A percentile compares a stretch with the other conserved stretches of the same genome.
Conservation (phyloP, 2,113 vertebrate species). For the Lates calcarifer region DNA sequence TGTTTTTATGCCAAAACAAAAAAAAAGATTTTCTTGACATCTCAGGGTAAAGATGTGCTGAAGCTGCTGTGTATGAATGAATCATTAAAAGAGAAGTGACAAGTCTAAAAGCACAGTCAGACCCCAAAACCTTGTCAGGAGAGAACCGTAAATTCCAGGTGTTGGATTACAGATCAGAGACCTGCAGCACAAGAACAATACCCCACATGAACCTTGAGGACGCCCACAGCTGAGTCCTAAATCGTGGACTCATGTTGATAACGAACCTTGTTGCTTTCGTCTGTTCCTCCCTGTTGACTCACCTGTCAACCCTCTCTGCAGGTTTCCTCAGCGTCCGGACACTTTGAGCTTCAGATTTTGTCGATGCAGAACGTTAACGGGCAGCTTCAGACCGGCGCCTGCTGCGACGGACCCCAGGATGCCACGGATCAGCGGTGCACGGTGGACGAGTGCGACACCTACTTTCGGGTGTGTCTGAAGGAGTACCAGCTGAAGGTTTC, state of each 20-base stretch:
- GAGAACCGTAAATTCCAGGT: too few species aligned
- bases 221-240: too few species aligned
- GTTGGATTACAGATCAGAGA: too few species aligned
- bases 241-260: not conserved
- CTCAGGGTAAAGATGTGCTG: too few species aligned
- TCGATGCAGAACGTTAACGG: constrained; percentile 92
- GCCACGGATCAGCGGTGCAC: constrained; percentile 83
- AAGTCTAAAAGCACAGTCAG: too few species aligned
- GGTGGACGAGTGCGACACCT: constrained; percentile 91
- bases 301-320: constrained; percentile 70
- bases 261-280: not conserved
- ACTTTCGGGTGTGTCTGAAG: constrained; percentile 95
- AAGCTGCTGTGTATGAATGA: too few species aligned
- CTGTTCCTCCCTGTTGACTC: not conserved
- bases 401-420: constrained; percentile 86
- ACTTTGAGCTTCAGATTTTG: constrained; percentile 93
- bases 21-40: too few species aligned
- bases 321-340: constrained; percentile 90
- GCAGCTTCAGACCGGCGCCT: constrained; percentile 90
- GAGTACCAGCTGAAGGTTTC: constrained; percentile 93
- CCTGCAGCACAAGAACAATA: too few species aligned
- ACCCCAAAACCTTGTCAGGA: too few species aligned
- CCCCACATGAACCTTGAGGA: too few species aligned
- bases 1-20: too few species aligned
- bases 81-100: too few species aligned